Evolutionary conservation across 2,797 vertebrate genomes (phyloP).

Genomic region (Pogonophryne albipinna): DNA sequence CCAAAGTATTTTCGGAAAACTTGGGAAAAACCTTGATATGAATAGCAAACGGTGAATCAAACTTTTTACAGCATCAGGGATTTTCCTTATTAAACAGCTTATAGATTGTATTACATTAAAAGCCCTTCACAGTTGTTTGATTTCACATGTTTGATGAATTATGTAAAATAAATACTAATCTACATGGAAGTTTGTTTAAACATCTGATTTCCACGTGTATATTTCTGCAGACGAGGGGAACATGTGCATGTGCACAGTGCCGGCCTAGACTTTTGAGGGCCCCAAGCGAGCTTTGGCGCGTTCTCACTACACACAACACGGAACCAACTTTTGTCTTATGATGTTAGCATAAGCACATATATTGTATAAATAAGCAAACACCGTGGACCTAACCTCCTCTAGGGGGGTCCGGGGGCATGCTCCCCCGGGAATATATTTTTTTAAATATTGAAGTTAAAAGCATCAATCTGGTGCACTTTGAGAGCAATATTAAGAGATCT

Average conservation of each 20-base stretch:
- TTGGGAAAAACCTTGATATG: neutral
- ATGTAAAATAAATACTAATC: constrained; percentile 4
- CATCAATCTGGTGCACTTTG: no score
- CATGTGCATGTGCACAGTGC: neutral
- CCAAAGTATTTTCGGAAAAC: neutral
- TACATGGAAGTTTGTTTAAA: neutral
- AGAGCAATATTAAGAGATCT: no score
- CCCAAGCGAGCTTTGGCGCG: no score
- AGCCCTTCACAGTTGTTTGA: neutral
- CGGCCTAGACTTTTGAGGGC: no score
- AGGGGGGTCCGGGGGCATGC: no score
- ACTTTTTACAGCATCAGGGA: neutral
- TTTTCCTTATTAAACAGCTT: neutral
- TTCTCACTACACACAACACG: no score
- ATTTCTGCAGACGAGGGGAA: neutral
- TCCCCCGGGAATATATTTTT: no score
- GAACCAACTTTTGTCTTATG: no score
- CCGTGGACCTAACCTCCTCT: no score
- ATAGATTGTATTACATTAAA: neutral
- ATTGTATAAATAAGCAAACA: no score
- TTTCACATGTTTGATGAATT: neutral
- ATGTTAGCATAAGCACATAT: no score
- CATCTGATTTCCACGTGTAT: neutral
- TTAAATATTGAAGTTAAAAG: no score
- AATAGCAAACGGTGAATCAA: neutral